Percentiles rank a stretch among this genome's conserved stretches.
Evolutionary conservation across 2,113 vertebrate genomes (phyloP).

Genomic region (Phalacrocorax aristotelis): DNA sequence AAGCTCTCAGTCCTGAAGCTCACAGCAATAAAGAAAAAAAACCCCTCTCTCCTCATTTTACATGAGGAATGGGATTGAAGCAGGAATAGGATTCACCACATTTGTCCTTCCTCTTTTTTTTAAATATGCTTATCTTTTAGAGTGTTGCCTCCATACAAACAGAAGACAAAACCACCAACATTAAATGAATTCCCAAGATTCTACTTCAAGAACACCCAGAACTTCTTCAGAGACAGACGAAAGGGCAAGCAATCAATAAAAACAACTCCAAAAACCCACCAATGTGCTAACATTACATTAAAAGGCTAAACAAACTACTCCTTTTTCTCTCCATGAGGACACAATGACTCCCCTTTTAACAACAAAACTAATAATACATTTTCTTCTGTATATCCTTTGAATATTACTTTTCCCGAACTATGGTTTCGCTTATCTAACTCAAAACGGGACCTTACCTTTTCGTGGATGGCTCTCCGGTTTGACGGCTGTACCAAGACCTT

Average conservation of each 20-base stretch:
- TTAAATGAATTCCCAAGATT: not conserved
- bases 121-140: not conserved
- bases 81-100: not conserved
- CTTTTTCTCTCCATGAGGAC: not conserved
- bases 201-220: not conserved
- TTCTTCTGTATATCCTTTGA: not conserved
- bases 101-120: not conserved
- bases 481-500: conserved; percentile 95
- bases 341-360: not conserved
- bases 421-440: not conserved
- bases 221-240: not conserved
- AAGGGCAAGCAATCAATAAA: not conserved
- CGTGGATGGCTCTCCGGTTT: conserved; percentile 92
- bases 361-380: not conserved
- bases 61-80: not conserved
- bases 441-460: conserved; percentile 78
- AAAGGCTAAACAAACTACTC: not conserved
- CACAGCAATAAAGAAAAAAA: not conserved
- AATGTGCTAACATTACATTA: not conserved
- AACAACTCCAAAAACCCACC: not conserved
- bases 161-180: not conserved
- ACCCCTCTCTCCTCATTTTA: not conserved
- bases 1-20: not conserved
- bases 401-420: not conserved
- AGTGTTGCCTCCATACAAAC: not conserved